phyloP scores from a whole-genome alignment of 2,888 invertebrate species.

The Monopis laevigella region DNA sequence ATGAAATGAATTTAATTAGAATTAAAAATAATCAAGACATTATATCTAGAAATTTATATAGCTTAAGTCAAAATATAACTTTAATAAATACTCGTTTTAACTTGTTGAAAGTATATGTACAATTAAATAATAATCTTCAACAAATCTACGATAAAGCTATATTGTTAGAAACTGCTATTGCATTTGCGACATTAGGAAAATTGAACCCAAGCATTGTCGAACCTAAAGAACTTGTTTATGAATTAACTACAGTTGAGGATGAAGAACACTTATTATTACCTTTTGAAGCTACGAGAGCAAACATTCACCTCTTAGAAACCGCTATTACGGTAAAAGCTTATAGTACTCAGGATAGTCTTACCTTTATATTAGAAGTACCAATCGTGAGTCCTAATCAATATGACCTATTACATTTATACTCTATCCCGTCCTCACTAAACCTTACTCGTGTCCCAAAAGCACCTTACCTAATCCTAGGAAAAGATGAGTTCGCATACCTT shows the following conservation, averaged over 20 bases:
- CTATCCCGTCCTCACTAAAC: neutral
- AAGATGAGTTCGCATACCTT: neutral
- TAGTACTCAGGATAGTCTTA: neutral
- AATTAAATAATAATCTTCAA: slow-evolving; percentile 2
- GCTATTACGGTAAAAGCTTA: slow-evolving; percentile 4
- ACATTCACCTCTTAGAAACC: slow-evolving; percentile 1
- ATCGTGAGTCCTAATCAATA: neutral
- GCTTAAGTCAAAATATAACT: neutral
- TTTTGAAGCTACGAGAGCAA: neutral
- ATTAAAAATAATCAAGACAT: neutral
- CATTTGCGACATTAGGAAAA: neutral
- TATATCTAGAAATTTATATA: neutral
- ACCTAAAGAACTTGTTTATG: neutral
- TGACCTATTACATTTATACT: slow-evolving; percentile 5
- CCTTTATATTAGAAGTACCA: slow-evolving; percentile 6
- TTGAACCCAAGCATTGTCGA: slow-evolving; percentile 2
- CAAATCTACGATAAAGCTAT: slow-evolving; percentile 3
- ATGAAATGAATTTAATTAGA: neutral
- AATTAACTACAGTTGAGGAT: neutral
- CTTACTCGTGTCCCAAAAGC: slow-evolving; percentile 2
- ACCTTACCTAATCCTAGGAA: slow-evolving; percentile 4
- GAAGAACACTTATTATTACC: neutral
- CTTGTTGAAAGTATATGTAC: neutral
- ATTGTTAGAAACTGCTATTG: slow-evolving; percentile 3
- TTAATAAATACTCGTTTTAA: neutral